Evolutionary conservation across 64 coral and sea anemone species (phyloP), one percentile per base, ranked within the genome.

Genomic region (Dendrophyllia cribrosa): DNA sequence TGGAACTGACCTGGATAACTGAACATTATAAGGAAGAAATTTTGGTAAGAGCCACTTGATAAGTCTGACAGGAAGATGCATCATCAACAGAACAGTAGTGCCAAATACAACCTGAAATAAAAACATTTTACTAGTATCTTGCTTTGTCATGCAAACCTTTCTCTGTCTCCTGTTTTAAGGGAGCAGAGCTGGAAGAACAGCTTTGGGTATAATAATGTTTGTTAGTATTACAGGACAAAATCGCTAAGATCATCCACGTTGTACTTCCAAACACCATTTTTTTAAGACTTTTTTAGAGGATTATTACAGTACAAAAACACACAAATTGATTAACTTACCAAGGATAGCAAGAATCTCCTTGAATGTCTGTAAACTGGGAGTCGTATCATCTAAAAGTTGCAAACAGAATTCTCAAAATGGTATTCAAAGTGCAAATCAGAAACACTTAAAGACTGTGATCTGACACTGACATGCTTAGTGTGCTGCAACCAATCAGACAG

Each of bases 351-450:
- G 76, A 98, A 98, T 68, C 96, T 95, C 59, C 96, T 93, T 25
- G 90, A 81, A 93, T 98, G 96, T 83, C 96, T 85, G 64, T 98
- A 95, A 22, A 98, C 90, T 79, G 96, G 96, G 46, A 98, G 77
- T 10, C 94, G 93, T 22, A 98, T 95, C 96, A 98, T 98, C 96
- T 98, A 72, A 77, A 76, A 70, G 46, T 34, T 17, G 71, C 1
- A 75, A 85, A 75, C 3, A 78, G 93, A 70, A 85, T 43, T 61
- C 7, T 65, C 55, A 44, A n/a, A 47, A 58, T 51, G 52, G 15
- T 11, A 4, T 12, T 5, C 62, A 90, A 74, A 26, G 24, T 75
- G 58, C 17, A 56, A 12, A 56, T 7, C 53, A 56, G 53, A 12
- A 56, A 56, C 1, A 5, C 53, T 34, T 34, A 34, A 34, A 6